These are phyloP conservation scores for Cataglyphis hispanica DNA, from an alignment of 1,140 invertebrate species.

Conservation along the genomic window DNA sequence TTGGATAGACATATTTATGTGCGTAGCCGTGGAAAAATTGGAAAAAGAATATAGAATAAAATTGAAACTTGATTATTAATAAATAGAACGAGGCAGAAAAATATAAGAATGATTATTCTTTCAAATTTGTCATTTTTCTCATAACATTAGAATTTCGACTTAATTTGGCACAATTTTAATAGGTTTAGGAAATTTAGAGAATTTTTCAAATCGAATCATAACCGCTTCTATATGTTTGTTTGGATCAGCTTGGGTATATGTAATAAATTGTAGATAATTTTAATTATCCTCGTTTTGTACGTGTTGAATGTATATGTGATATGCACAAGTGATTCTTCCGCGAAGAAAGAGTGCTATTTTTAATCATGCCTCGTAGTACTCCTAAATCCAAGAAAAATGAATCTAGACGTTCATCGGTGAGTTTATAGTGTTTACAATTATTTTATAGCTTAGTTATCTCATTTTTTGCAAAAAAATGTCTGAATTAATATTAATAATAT, in stretches of 20 bases:
- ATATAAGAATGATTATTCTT: too few species aligned
- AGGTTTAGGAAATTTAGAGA: not conserved
- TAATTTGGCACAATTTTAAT: not conserved
- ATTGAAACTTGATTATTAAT: too few species aligned
- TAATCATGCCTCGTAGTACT: conserved; percentile 46
- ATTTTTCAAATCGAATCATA: not conserved
- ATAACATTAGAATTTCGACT: not conserved
- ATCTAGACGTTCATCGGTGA: conserved; percentile 73
- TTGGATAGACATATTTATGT: too few species aligned
- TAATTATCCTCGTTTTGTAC: conserved; percentile 21
- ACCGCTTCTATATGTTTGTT: not conserved
- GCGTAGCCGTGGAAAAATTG: too few species aligned
- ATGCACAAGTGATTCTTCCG: not conserved
- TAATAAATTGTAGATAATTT: conserved; percentile 63
- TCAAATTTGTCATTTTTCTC: not conserved
- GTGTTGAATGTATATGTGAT: not conserved
- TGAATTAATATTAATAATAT: not conserved
- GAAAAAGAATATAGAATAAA: too few species aligned
- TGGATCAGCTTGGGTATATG: not conserved
- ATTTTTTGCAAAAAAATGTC: not conserved
- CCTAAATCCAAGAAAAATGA: conserved; percentile 45
- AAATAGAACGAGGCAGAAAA: not conserved
- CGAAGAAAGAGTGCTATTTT: not conserved
- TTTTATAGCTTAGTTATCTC: not conserved
- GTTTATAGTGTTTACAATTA: conserved; percentile 29